A percentile compares a stretch with the other conserved stretches of the same genome.
phyloP scores from a whole-genome alignment of 2,797 vertebrate genomes.

The Thripadectes ignobilis region DNA sequence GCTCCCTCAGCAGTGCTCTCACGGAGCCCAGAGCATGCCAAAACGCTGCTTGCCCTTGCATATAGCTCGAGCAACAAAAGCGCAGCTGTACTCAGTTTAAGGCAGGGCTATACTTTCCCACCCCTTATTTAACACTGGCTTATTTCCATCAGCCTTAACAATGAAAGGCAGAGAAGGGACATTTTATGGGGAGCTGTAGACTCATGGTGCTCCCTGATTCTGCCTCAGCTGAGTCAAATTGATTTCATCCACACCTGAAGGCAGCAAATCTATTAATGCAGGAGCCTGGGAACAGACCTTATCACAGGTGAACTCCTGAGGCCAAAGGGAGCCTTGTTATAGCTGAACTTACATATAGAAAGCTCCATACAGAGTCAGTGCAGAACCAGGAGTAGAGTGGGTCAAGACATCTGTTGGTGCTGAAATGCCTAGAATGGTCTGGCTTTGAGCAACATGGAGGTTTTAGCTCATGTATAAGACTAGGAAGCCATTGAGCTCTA shows the following conservation, averaged over 20 bases:
- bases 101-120: slow-evolving; percentile 19
- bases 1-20: slow-evolving; percentile 3
- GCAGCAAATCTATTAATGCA: not conserved
- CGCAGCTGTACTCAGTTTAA: slow-evolving; percentile 17
- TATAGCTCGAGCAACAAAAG: not conserved
- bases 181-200: not conserved
- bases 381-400: not conserved
- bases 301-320: not conserved
- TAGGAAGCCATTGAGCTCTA: not conserved
- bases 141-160: not conserved
- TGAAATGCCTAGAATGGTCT: not conserved
- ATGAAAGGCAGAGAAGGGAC: not conserved
- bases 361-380: not conserved
- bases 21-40: slow-evolving; percentile 1
- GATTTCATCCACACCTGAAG: not conserved
- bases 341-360: not conserved
- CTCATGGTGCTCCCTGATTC: not conserved
- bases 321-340: not conserved
- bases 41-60: not conserved
- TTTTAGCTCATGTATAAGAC: not conserved
- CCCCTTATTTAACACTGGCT: slow-evolving; percentile 3
- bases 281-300: not conserved
- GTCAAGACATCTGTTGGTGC: not conserved
- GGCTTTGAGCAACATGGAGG: not conserved
- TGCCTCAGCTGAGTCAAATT: not conserved